phyloP scores from a whole-genome alignment of 1,140 invertebrate genomes.

The Dendrolimus kikuchii region DNA sequence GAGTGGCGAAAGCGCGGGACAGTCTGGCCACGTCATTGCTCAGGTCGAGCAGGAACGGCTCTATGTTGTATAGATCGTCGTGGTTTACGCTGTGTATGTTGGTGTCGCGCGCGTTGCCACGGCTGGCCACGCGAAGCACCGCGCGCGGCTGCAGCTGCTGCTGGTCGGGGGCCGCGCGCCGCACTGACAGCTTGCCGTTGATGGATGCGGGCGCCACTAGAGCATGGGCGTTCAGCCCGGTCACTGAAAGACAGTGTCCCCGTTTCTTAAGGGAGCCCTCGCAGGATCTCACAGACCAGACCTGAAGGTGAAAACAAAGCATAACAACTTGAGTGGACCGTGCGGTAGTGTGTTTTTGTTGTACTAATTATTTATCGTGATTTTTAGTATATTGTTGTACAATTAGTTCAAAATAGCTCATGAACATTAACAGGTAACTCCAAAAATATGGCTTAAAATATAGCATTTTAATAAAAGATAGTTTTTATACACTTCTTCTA shows the following conservation, averaged over 20 bases:
- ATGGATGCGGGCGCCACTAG: constrained; percentile 31
- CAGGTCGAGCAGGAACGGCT: constrained; percentile 39
- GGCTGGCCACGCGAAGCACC: constrained; percentile 50
- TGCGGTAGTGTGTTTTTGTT: too few species aligned
- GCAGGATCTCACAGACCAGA: constrained; percentile 57
- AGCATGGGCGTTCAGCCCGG: constrained; percentile 36
- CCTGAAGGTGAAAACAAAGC: constrained; percentile 26
- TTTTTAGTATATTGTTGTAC: too few species aligned
- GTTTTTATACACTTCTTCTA: too few species aligned
- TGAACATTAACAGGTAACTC: too few species aligned
- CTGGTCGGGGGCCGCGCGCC: constrained; percentile 39
- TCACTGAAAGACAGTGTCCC: constrained; percentile 41
- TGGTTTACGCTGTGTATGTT: constrained; percentile 2
- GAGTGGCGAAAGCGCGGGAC: constrained; percentile 38
- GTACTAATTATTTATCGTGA: too few species aligned
- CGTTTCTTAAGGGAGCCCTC: constrained; percentile 57
- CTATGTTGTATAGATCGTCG: constrained; percentile 19
- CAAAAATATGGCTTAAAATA: too few species aligned
- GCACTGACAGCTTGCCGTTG: constrained; percentile 39
- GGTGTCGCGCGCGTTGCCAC: constrained; percentile 28
- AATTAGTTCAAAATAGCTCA: too few species aligned
- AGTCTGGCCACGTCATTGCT: constrained; percentile 42
- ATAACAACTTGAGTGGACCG: not conserved
- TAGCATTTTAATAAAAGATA: too few species aligned
- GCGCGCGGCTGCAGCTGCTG: constrained; percentile 41